Evolutionary conservation across 2,113 vertebrate genomes (phyloP).

Genomic region (Oxygymnocypris stewartii): DNA sequence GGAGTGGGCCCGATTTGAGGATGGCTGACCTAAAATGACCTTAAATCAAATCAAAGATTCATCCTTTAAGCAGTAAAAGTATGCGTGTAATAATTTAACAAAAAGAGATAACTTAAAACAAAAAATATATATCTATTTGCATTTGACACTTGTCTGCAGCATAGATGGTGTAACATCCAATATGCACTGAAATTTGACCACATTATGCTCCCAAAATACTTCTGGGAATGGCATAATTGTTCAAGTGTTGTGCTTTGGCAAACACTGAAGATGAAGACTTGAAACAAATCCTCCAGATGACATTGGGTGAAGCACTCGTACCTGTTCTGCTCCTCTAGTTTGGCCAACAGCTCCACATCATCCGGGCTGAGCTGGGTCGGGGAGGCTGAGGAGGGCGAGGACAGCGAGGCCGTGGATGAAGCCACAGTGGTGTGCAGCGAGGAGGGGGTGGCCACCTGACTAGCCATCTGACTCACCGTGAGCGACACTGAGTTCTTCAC

Average conservation of each 20-base stretch:
- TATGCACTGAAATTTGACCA: neutral
- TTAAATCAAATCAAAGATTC: neutral
- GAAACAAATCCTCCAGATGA: neutral
- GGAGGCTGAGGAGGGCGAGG: constrained; percentile 85
- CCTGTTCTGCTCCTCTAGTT: constrained; percentile 98
- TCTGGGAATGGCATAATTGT: neutral
- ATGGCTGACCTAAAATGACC: too few species aligned
- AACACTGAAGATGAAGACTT: neutral
- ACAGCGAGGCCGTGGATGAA: constrained; percentile 72
- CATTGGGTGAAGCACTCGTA: constrained; percentile 56
- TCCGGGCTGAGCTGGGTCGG: constrained; percentile 90
- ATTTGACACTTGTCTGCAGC: neutral
- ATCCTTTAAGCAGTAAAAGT: neutral
- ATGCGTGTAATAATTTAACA: neutral
- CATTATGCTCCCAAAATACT: neutral
- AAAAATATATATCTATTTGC: neutral
- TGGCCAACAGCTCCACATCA: constrained; percentile 90
- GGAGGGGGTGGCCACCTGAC: constrained; percentile 94
- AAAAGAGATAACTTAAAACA: neutral
- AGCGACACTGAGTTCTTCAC: constrained; percentile 97
- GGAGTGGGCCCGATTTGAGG: too few species aligned
- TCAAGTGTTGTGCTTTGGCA: neutral
- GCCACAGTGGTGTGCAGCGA: constrained; percentile 83
- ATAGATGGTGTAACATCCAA: neutral
- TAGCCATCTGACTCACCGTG: constrained; percentile 99